Base-by-base conservation (phyloP, 1,140 invertebrate genomes). In the Pemphigus obesinymphae region DNA sequence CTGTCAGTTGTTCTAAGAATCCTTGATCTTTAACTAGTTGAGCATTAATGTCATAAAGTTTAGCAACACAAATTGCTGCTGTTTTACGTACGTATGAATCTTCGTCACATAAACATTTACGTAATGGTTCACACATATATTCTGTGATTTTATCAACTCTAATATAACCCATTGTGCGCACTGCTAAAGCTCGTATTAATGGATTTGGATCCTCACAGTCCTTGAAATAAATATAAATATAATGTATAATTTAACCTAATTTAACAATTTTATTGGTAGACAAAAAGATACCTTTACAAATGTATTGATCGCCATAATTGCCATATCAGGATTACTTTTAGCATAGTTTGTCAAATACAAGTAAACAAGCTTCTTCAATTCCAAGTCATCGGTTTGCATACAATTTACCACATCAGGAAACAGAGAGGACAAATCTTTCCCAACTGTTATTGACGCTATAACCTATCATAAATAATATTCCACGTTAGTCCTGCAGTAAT, bases 151-250 rank as follows among this genome's bases (percentile, higher is more conserved):
- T 99, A 88, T 99, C 98, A 66, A 99, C 98, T 66, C 98, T 91
- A 86, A 99, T 99, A 87, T 98, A 99, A 58, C 98, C 98, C 98
- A 99, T 99, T 17, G 98, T 99, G 61, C 98, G 90, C 50, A 99
- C 98, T 83, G 98, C 98, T 85, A 99, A 88, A 11, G 98, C 98
- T 84, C 98, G 91, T 86, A 99, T 99, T 85, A 99, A 89, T 15
- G 98, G 98, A 90, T 99, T 99, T 17, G 97, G 96, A 89, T 99
- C 98, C 90, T 99, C 98, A 89, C 98, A 99, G 88, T 99, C 98
- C 95, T 97, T 63, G 11, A 82, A 45, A 26, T 15, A 73, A n/a
- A n/a, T n/a, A 17, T 31, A 50, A 11, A 6, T 6, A 11, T 11
- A 34, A n/a, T 31, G 6, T 34, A n/a, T n/a, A n/a, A n/a, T n/a